phyloP scores from a whole-genome alignment of 2,113 vertebrate species.

The Gopherus evgoodei region DNA sequence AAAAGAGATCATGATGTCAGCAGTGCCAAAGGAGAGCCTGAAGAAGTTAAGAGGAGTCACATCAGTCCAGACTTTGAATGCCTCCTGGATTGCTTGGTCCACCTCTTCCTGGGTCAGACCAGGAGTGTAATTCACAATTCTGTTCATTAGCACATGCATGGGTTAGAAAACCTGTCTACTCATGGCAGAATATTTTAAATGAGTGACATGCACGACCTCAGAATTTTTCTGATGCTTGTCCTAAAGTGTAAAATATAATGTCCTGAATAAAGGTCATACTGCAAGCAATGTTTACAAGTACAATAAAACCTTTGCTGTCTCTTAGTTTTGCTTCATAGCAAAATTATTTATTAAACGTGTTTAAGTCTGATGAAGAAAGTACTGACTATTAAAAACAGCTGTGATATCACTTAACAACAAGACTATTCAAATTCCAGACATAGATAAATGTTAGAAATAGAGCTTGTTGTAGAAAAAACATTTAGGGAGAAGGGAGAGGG shows the following conservation, averaged over 20 bases:
- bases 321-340: background rate
- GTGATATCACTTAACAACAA: background rate
- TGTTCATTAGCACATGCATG: background rate
- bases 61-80: background rate
- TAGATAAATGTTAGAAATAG: background rate
- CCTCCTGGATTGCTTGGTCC: background rate
- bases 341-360: background rate
- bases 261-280: background rate
- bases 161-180: background rate
- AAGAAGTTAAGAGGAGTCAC: slow-evolving; percentile 6
- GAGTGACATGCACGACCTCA: background rate
- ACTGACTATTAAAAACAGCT: background rate
- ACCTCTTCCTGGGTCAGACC: slow-evolving; percentile 25
- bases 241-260: background rate
- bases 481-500: background rate
- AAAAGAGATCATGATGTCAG: slow-evolving; percentile 3
- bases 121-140: slow-evolving; percentile 31
- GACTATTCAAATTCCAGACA: background rate
- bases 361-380: background rate
- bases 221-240: background rate
- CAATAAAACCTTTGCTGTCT: background rate
- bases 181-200: slow-evolving; percentile 5
- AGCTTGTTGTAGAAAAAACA: background rate
- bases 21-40: background rate
- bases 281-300: background rate